A percentile compares a stretch with the other conserved stretches of the same genome.
Evolutionary conservation across 2,797 vertebrate genomes (phyloP).

Genomic region (Brachyrhaphis roseni): DNA sequence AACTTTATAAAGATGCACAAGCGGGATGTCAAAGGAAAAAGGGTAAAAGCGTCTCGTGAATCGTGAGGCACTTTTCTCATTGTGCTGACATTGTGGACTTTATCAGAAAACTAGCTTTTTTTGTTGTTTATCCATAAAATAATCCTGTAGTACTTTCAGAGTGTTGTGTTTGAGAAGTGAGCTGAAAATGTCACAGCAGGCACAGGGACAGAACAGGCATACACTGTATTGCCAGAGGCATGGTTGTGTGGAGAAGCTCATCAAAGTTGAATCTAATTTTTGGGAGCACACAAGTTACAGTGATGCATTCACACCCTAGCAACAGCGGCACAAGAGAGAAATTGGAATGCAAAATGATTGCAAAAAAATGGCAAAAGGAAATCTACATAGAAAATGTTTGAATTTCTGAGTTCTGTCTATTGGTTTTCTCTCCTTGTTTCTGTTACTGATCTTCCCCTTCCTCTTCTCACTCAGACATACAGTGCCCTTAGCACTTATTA

Average conservation of each 20-base stretch:
- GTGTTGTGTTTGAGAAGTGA: conserved; percentile 44
- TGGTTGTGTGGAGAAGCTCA: conserved; percentile 39
- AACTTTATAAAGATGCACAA: conserved; percentile 47
- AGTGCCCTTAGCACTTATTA: background rate
- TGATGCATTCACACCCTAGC: conserved; percentile 24
- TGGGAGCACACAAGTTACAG: conserved; percentile 37
- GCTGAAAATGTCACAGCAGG: conserved; percentile 53
- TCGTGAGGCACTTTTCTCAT: conserved; percentile 48
- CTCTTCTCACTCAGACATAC: conserved; percentile 15
- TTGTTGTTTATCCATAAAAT: conserved; percentile 38
- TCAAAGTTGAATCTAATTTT: conserved; percentile 58
- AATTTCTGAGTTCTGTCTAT: conserved; percentile 45
- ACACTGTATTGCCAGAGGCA: conserved; percentile 41
- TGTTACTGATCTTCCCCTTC: conserved; percentile 18
- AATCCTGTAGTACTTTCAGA: conserved; percentile 42
- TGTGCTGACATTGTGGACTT: conserved; percentile 52
- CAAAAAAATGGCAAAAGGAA: conserved; percentile 35
- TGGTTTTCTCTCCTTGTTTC: conserved; percentile 16
- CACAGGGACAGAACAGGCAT: conserved; percentile 13
- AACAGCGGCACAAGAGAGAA: conserved; percentile 8
- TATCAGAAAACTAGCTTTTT: conserved; percentile 56
- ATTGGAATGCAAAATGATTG: conserved; percentile 39
- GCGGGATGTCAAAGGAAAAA: conserved; percentile 36
- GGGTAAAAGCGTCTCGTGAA: conserved; percentile 22
- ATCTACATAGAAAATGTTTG: conserved; percentile 56